phyloP scores from a whole-genome alignment of 64 coral and sea anemone species.

The Astreopora myriophthalma region DNA sequence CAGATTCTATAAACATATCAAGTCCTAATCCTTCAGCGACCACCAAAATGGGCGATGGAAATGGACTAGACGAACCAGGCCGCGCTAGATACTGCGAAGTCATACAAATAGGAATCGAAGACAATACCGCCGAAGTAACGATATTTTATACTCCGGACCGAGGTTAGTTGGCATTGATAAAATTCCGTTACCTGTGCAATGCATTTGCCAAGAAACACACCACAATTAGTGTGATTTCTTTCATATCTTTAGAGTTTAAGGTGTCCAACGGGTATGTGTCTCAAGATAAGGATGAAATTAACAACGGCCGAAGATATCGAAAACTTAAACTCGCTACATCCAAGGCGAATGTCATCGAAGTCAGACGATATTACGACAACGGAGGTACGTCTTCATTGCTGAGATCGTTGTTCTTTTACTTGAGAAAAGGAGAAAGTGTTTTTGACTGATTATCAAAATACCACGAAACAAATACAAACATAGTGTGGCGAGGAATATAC shows the following conservation, averaged over 20 bases:
- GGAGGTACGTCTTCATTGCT: neutral
- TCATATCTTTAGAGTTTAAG: neutral
- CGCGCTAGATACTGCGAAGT: conserved; percentile 21
- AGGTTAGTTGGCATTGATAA: neutral
- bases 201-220: no score
- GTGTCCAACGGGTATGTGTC: neutral
- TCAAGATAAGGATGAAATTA: neutral
- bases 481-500: neutral
- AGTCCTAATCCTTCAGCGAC: neutral
- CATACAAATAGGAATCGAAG: conserved; percentile 24
- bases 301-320: neutral
- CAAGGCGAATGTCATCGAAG: neutral
- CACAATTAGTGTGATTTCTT: neutral
- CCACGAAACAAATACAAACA: neutral
- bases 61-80: neutral
- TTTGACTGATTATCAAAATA: neutral
- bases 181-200: neutral
- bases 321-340: conserved; percentile 1
- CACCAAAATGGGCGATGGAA: neutral
- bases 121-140: conserved; percentile 14
- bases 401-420: no score
- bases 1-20: neutral
- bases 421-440: neutral
- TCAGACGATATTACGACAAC: neutral
- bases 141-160: conserved; percentile 30